Percentiles rank a stretch among this genome's conserved stretches.
These are phyloP conservation scores for Gallinago undulata DNA, from an alignment of 2,113 vertebrate species.

Conservation along the genomic window DNA sequence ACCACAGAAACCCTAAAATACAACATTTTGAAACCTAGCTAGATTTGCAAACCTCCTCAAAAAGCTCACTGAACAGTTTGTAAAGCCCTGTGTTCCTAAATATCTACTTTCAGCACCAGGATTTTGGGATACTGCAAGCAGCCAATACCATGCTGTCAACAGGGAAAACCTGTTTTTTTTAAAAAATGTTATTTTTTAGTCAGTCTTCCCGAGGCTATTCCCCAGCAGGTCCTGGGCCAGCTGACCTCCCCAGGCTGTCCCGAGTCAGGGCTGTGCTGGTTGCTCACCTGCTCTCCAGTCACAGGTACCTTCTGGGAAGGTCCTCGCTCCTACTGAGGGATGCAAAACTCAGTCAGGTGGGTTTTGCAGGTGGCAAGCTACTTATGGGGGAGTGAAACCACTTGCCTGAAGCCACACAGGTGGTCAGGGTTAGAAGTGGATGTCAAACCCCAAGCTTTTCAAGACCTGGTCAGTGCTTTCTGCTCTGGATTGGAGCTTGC, in stretches of 20 bases:
- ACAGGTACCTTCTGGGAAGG: not conserved
- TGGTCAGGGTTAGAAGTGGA: not conserved
- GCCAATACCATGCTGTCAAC: not conserved
- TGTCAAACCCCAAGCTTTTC: not conserved
- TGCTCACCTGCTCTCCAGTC: not conserved
- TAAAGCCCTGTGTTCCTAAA: not conserved
- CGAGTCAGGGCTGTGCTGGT: not conserved
- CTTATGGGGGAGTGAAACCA: not conserved
- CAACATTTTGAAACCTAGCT: not conserved
- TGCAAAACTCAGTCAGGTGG: not conserved
- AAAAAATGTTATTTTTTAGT: not conserved
- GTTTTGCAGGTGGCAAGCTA: not conserved
- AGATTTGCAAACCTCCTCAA: not conserved
- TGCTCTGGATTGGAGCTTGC: not conserved
- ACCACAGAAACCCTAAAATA: not conserved
- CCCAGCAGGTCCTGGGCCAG: not conserved
- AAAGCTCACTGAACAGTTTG: not conserved
- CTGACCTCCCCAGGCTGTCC: not conserved
- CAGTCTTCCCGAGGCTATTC: not conserved
- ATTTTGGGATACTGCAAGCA: not conserved
- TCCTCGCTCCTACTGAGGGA: rapidly evolving
- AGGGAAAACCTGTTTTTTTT: not conserved
- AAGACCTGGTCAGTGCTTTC: not conserved
- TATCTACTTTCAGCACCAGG: not conserved
- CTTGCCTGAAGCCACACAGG: not conserved